Percentiles rank a stretch among this genome's conserved stretches.
These are phyloP conservation scores for Willisornis vidua DNA, from an alignment of 2,113 vertebrate genomes.

Conservation along the genomic window DNA sequence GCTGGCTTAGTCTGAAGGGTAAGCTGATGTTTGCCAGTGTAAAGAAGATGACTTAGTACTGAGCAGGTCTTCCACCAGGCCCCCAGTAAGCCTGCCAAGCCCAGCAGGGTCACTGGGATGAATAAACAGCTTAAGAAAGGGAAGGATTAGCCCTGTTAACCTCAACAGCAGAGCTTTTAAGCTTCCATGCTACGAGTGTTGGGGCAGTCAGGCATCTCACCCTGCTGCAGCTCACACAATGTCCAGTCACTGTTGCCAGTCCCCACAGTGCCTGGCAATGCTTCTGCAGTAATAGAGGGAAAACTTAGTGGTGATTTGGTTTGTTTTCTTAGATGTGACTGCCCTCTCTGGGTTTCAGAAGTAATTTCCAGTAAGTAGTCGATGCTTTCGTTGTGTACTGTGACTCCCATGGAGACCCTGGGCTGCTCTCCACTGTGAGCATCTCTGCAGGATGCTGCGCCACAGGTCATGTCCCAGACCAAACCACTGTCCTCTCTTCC, in stretches of 20 bases:
- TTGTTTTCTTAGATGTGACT: background rate
- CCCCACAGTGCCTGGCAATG: background rate
- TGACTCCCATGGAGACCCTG: rapidly evolving
- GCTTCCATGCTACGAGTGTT: rapidly evolving
- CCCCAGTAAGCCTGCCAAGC: background rate
- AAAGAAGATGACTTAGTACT: background rate
- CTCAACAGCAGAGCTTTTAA: background rate
- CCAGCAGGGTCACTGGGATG: background rate
- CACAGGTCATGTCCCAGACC: background rate
- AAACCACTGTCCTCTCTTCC: background rate
- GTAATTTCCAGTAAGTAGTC: background rate
- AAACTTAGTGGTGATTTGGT: rapidly evolving
- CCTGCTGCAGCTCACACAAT: background rate
- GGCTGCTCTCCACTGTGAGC: rapidly evolving
- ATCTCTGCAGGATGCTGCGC: background rate
- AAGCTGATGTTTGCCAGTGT: background rate
- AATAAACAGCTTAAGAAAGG: background rate
- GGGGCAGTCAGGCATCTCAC: background rate
- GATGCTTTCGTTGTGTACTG: background rate
- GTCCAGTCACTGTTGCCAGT: background rate
- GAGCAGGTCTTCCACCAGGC: background rate
- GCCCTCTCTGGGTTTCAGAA: background rate
- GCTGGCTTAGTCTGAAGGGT: background rate
- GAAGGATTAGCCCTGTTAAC: background rate
- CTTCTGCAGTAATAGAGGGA: background rate